Evolutionary conservation across 1,140 invertebrate genomes (phyloP).

Genomic region (Euschistus heros): DNA sequence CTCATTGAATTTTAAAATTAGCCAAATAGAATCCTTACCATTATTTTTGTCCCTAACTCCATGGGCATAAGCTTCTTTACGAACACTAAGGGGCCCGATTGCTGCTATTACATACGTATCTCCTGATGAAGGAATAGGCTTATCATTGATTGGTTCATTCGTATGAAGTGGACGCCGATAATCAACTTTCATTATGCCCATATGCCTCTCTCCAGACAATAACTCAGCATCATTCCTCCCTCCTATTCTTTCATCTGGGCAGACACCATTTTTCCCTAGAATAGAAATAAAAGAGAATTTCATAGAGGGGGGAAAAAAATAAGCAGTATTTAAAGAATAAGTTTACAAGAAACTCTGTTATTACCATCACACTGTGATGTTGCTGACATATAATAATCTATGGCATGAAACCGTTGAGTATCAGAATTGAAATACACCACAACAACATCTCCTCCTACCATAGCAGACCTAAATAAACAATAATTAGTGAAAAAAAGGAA

Average conservation of each 20-base stretch:
- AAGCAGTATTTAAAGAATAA: neutral
- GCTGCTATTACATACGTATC: slow-evolving; percentile 75
- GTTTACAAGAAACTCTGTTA: slow-evolving; percentile 26
- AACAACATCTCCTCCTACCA: slow-evolving; percentile 70
- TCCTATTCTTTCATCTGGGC: slow-evolving; percentile 69
- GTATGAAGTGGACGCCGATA: slow-evolving; percentile 65
- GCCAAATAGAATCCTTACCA: slow-evolving; percentile 26
- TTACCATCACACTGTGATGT: slow-evolving; percentile 69
- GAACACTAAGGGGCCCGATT: slow-evolving; percentile 67
- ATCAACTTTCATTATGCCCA: slow-evolving; percentile 71
- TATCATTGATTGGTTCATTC: slow-evolving; percentile 57
- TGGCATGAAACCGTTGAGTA: slow-evolving; percentile 56
- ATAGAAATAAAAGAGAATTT: neutral
- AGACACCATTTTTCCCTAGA: slow-evolving; percentile 55
- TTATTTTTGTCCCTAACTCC: slow-evolving; percentile 55
- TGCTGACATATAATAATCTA: slow-evolving; percentile 76
- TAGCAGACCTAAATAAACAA: slow-evolving; percentile 33
- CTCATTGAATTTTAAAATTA: no score
- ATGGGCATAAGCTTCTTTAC: slow-evolving; percentile 74
- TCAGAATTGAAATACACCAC: slow-evolving; percentile 68
- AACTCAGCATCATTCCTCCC: slow-evolving; percentile 68
- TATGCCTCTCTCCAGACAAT: slow-evolving; percentile 57
- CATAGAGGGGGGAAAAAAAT: neutral
- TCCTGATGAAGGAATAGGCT: slow-evolving; percentile 50
- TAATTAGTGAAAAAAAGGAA: no score